A percentile compares a stretch with the other conserved stretches of the same genome.
Conservation (phyloP, 2,797 vertebrate genomes). For the Garrulus glandarius region DNA sequence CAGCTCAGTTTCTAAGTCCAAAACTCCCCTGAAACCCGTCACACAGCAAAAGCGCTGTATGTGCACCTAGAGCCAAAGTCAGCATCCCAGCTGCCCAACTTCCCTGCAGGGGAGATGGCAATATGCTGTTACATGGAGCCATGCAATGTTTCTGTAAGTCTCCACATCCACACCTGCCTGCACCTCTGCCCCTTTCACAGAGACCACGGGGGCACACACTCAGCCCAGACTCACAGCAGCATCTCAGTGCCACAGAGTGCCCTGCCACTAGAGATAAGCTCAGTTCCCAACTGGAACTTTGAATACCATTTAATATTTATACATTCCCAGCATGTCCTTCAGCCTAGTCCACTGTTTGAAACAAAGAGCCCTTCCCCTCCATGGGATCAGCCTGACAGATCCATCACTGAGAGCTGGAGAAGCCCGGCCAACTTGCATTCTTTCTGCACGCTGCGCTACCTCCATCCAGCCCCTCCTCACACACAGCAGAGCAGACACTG, state of each 20-base stretch:
- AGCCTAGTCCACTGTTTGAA: background rate
- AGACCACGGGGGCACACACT: background rate
- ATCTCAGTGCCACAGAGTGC: background rate
- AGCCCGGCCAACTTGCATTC: background rate
- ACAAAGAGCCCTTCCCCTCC: background rate
- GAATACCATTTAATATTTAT: background rate
- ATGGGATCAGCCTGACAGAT: background rate
- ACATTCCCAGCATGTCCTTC: background rate
- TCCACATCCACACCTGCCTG: background rate
- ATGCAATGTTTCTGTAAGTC: background rate
- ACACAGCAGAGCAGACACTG: background rate
- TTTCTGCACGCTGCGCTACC: rapidly evolving
- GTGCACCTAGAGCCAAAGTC: background rate
- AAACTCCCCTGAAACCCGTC: background rate
- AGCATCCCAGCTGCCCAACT: background rate
- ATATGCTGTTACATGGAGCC: background rate
- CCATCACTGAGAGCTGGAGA: background rate
- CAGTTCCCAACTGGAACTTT: background rate
- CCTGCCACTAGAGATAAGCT: background rate
- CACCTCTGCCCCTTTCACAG: background rate
- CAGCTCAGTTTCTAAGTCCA: background rate
- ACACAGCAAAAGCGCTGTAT: background rate
- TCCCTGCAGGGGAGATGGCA: background rate
- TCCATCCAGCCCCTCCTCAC: background rate
- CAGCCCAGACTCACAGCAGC: background rate